Percentiles rank a stretch among this genome's conserved stretches.
phyloP scores from a whole-genome alignment of 1,140 invertebrate species.

The Brachionus koreanus region DNA sequence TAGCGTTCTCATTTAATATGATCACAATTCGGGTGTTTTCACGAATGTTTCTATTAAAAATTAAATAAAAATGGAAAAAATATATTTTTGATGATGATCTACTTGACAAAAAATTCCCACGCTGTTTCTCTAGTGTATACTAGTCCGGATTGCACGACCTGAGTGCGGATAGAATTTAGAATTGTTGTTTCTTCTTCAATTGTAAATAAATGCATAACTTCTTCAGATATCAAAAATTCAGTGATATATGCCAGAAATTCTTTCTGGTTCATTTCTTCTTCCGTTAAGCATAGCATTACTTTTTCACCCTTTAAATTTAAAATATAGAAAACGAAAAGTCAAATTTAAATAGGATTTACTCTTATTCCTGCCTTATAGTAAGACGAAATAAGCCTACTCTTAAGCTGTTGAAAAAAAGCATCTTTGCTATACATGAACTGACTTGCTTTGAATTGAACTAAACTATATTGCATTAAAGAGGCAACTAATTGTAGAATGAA shows the following conservation, averaged over 20 bases:
- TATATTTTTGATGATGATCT: not conserved
- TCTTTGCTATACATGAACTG: slow-evolving; percentile 38
- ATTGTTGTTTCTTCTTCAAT: slow-evolving; percentile 58
- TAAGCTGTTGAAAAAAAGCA: not conserved
- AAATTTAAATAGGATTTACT: not conserved
- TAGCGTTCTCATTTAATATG: slow-evolving; percentile 50
- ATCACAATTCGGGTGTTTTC: slow-evolving; percentile 56
- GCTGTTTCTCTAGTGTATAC: slow-evolving; percentile 57
- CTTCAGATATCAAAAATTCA: slow-evolving; percentile 56
- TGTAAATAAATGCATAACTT: slow-evolving; percentile 56
- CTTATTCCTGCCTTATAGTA: slow-evolving; percentile 37
- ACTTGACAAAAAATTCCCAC: slow-evolving; percentile 59
- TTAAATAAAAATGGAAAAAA: not conserved
- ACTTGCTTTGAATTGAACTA: slow-evolving; percentile 41
- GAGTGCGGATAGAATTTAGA: slow-evolving; percentile 58
- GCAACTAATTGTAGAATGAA: slow-evolving; percentile 24
- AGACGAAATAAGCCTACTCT: not conserved
- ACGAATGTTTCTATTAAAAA: slow-evolving; percentile 50
- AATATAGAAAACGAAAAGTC: not conserved
- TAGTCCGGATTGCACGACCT: slow-evolving; percentile 56
- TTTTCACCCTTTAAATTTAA: slow-evolving; percentile 53
- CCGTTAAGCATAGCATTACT: slow-evolving; percentile 53
- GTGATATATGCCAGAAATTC: slow-evolving; percentile 55
- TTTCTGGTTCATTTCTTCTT: slow-evolving; percentile 55
- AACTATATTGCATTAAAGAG: slow-evolving; percentile 5